Evolutionary conservation across 2,797 vertebrate species (phyloP).

Genomic region (Phylloscopus collybita): DNA sequence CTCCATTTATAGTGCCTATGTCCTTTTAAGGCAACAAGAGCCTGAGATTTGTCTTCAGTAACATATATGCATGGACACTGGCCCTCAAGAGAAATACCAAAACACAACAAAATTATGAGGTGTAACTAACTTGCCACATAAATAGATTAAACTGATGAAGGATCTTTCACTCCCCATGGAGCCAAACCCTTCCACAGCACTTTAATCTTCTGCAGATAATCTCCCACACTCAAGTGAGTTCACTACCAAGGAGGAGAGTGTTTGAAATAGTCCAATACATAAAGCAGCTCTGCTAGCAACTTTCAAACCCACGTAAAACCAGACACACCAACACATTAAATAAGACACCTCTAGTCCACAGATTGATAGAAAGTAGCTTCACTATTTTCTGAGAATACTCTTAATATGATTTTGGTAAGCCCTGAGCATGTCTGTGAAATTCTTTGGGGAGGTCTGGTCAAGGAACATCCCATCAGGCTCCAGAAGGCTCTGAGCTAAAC

Average conservation of each 20-base stretch:
- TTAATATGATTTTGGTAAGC: not conserved
- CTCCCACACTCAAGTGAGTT: rapidly evolving
- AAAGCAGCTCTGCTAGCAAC: not conserved
- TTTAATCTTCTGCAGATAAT: not conserved
- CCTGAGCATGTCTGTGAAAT: not conserved
- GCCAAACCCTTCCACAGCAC: not conserved
- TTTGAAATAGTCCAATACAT: not conserved
- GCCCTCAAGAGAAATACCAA: not conserved
- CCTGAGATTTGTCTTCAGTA: not conserved
- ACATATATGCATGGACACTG: not conserved
- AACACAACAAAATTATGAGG: not conserved
- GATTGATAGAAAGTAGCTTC: constrained; percentile 5
- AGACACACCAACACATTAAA: not conserved
- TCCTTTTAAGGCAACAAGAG: not conserved
- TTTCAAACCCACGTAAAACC: not conserved
- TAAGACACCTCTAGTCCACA: not conserved
- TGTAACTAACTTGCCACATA: not conserved
- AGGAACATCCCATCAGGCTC: not conserved
- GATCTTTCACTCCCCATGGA: not conserved
- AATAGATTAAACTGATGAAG: not conserved
- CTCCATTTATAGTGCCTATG: not conserved
- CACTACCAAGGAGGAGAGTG: not conserved
- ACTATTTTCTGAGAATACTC: not conserved
- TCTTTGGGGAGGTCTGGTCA: not conserved
- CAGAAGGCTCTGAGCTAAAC: not conserved